Evolutionary conservation across 2,113 vertebrate genomes (phyloP).

Genomic region (Pangasianodon gigas): DNA sequence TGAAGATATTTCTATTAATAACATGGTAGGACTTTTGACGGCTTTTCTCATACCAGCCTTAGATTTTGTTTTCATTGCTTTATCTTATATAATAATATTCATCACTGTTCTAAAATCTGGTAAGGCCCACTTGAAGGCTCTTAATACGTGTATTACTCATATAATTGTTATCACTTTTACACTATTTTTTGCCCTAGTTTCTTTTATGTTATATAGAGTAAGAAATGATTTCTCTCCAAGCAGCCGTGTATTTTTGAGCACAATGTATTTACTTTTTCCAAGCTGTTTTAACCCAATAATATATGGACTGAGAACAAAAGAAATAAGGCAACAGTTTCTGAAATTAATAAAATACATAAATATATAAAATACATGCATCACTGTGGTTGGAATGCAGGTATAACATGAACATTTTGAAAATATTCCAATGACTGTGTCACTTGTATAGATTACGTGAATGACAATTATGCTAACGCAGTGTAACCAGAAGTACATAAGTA

Average conservation of each 20-base stretch:
- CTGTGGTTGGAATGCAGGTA: neutral
- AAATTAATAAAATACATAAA: conserved; percentile 37
- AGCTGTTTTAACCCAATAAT: conserved; percentile 56
- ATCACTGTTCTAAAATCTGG: conserved; percentile 39
- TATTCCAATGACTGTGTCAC: neutral
- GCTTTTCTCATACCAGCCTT: conserved; percentile 16
- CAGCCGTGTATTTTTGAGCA: conserved; percentile 52
- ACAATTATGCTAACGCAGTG: neutral
- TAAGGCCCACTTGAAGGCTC: conserved; percentile 39
- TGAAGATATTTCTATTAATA: conserved; percentile 58
- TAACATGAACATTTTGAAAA: neutral
- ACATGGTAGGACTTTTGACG: conserved; percentile 51
- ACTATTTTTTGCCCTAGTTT: conserved; percentile 39
- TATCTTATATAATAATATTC: conserved; percentile 47
- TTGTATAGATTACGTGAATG: neutral
- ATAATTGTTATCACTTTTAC: conserved; percentile 40
- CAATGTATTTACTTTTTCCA: conserved; percentile 51
- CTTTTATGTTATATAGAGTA: conserved; percentile 53
- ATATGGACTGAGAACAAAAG: conserved; percentile 59
- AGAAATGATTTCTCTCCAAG: conserved; percentile 49
- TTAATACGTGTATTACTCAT: conserved; percentile 52
- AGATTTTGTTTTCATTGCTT: conserved; percentile 37
- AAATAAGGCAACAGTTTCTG: conserved; percentile 47
- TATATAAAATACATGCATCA: neutral
- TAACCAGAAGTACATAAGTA: neutral